Base-by-base conservation (phyloP, 2,797 vertebrate species). In the Crax fasciolata region DNA sequence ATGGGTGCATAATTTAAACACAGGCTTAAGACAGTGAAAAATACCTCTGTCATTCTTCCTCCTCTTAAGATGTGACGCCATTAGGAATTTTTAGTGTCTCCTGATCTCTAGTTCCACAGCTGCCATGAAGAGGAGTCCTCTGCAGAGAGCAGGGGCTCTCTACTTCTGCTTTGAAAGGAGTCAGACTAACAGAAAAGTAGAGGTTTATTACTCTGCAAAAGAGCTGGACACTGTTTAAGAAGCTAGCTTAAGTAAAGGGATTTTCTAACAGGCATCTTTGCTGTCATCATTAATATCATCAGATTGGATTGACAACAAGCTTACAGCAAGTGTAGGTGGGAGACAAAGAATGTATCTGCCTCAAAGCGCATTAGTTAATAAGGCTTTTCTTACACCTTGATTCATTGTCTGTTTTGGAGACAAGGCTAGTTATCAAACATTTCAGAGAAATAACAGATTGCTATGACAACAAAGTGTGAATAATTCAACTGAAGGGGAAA, bases 381-480 rank as follows among this genome's bases (percentile, higher is more conserved):
- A 96, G 86, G 57, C 70, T 95, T 92, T 95, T 83, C 74, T 96
- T 96, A 93, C 46, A 92, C 49, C 65, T 92, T 86, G 83, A 91
- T 90, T 97, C 84, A 70, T 79, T 94, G 88, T 97, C 89, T 95
- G 74, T 66, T 59, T 87, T 80, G 48, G 65, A 93, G 92, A 94
- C 96, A 95, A 93, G 83, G 90, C 58, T 96, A 86, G 90, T 97
- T 97, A 97, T 95, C 97, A 97, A 98, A 96, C 93, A 97, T 96
- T 97, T 97, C 83, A 85, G 76, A 71, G 84, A 92, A 57, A 93
- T 65, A 87, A 88, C 84, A 43, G n/a, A 93, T 97, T 96, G 83
- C 89, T 95, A 95, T 94, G 96, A 96, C 96, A 96, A 96, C 89
- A 97, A 94, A 91, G 83, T 71, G 80, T 96, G 93, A 98, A 97